Evolutionary conservation across 2,797 vertebrate genomes (phyloP), one percentile per base, ranked within the genome.

Genomic region (Australoheros facetus): DNA sequence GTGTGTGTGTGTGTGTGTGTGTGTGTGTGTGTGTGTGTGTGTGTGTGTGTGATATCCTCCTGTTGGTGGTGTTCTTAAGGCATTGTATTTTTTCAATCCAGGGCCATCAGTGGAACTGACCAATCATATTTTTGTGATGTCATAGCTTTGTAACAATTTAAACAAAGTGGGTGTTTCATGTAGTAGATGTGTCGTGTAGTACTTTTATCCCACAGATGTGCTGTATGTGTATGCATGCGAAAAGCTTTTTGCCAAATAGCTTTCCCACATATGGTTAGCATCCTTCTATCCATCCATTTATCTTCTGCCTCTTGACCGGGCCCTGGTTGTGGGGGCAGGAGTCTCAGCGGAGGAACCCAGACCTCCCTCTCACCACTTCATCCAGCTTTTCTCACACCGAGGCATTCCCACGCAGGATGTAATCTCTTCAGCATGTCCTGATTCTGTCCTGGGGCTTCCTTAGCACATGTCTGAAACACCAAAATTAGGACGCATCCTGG

Each of bases 1-100:
- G 19, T 42, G 54, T 26, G 48, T 42, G 26, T 26, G 2, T 17
- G 28, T 19, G 34, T 30, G 10, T n/a, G 3, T 26, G 23, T 9
- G 30, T 32, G 98, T 99, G 82, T 42, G 83, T 87, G 14, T 14
- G 39, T 71, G 37, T 55, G 19, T 42, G 54, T 2, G 98, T 99
- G 82, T 42, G 83, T 87, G 14, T 14, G 39, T 71, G 37, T 55
- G 19, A n/a, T n/a, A 26, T 14, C 21, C 37, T n/a, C 21, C 60
- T 26, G 58, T 0, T 37, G 13, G 60, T 17, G n/a, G 26, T 64
- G 39, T 64, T 64, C 14, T 4, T 45, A 45, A 26, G 16, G 14
- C 21, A 26, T 28, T 45, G 0, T 45, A 64, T 11, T 42, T 66
- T 66, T 16, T 28, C 48, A 3, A 48, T 66, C 16, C 10, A 28